Conservation (phyloP, 2,113 vertebrate genomes). For the Tupaia chinensis region DNA sequence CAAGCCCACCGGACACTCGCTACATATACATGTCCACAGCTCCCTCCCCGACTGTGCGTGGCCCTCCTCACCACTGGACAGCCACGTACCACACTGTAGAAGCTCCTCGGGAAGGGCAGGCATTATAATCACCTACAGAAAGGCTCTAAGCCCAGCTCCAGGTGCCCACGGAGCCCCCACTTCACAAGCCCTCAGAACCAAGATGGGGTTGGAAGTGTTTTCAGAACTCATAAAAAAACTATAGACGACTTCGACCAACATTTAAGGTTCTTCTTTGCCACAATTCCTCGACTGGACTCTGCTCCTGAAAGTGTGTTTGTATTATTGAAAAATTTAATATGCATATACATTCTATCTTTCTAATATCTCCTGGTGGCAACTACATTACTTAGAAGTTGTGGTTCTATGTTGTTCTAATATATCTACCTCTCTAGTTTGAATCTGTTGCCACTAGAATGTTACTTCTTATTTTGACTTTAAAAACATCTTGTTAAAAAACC, state of each 20-base stretch:
- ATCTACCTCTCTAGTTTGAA: conserved; percentile 50
- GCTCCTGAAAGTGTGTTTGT: background rate
- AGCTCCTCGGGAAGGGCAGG: background rate
- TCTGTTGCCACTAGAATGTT: conserved; percentile 15
- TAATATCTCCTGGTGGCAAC: background rate
- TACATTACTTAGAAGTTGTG: background rate
- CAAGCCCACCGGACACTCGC: background rate
- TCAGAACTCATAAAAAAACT: conserved; percentile 26
- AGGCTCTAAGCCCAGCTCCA: background rate
- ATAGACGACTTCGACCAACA: background rate
- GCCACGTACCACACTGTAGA: fast-evolving
- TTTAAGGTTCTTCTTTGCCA: conserved; percentile 23
- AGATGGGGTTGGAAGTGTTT: background rate
- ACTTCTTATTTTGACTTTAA: conserved; percentile 43
- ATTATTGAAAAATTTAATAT: background rate
- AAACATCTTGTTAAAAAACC: conserved; percentile 45
- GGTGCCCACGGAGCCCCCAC: background rate
- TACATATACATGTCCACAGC: background rate
- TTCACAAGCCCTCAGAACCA: background rate
- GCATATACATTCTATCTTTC: background rate
- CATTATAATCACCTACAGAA: background rate
- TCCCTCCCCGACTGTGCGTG: fast-evolving
- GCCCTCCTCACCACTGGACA: fast-evolving
- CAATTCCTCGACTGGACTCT: background rate
- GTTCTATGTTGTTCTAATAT: background rate